phyloP scores from a whole-genome alignment of 1,140 invertebrate genomes.

The Bombus picipes region DNA sequence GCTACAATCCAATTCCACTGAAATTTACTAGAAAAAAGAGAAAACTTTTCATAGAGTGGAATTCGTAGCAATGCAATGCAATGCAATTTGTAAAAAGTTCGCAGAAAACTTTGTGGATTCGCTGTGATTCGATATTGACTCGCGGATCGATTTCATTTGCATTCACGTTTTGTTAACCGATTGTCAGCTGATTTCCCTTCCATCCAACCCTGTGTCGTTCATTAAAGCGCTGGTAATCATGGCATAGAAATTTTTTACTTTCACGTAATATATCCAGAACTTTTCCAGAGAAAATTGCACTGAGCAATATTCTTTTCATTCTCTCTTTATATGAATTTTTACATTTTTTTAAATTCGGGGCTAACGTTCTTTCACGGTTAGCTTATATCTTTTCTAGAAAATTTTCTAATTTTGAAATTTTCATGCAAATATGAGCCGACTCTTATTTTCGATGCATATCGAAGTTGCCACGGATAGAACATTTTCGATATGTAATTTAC shows the following conservation, averaged over 20 bases:
- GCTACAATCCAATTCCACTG: background rate
- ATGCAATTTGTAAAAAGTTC: background rate
- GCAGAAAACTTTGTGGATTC: background rate
- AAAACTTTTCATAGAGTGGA: background rate
- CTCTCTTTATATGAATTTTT: background rate
- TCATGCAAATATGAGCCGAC: background rate
- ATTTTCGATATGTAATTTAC: background rate
- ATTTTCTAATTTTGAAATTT: conserved; percentile 7
- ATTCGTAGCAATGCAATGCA: background rate
- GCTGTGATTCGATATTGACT: background rate
- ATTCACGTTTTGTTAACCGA: conserved; percentile 25
- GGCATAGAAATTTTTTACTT: background rate
- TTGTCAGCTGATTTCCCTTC: background rate
- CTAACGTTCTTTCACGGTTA: background rate
- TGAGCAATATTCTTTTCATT: background rate
- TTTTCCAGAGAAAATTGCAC: background rate
- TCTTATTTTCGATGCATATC: conserved; percentile 17
- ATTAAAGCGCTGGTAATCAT: background rate
- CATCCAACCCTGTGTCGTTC: background rate
- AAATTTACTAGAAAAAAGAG: background rate
- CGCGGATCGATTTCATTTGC: conserved; percentile 33
- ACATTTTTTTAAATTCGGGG: background rate
- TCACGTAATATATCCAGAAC: background rate
- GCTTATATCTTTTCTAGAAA: background rate
- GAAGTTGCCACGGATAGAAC: background rate